These are phyloP conservation scores for Centroberyx gerrardi DNA, from an alignment of 2,797 vertebrate species.

Conservation along the genomic window DNA sequence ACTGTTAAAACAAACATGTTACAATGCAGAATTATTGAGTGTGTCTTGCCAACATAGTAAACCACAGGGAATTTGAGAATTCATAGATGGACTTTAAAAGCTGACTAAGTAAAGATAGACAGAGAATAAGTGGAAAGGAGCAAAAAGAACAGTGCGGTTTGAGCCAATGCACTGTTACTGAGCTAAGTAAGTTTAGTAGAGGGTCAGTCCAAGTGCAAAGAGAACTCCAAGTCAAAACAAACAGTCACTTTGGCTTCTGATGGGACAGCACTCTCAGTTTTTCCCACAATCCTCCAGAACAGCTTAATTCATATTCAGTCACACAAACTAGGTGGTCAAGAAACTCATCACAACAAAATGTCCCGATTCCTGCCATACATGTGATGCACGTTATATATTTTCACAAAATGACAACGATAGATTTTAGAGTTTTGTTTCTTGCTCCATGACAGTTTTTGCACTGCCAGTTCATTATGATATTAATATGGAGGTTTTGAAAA, in stretches of 20 bases:
- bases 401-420: slow-evolving; percentile 57
- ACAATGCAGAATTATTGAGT: slow-evolving; percentile 32
- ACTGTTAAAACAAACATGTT: slow-evolving; percentile 1
- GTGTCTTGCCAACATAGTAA: slow-evolving; percentile 44
- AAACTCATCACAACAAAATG: slow-evolving; percentile 65
- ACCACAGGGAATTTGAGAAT: slow-evolving; percentile 70
- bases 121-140: slow-evolving; percentile 56
- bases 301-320: slow-evolving; percentile 62
- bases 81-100: slow-evolving; percentile 77
- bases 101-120: slow-evolving; percentile 81
- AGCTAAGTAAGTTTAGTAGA: slow-evolving; percentile 69
- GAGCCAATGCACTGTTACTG: slow-evolving; percentile 72
- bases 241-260: slow-evolving; percentile 76
- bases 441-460: slow-evolving; percentile 38
- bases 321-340: slow-evolving; percentile 70
- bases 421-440: slow-evolving; percentile 55
- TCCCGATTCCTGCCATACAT: slow-evolving; percentile 42
- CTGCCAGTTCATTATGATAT: slow-evolving; percentile 55
- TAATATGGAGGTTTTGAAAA: slow-evolving; percentile 59
- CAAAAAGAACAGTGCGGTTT: slow-evolving; percentile 28
- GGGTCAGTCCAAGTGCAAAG: slow-evolving; percentile 80
- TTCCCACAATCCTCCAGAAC: slow-evolving; percentile 74
- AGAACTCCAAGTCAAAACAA: slow-evolving; percentile 83
- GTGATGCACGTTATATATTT: slow-evolving; percentile 55
- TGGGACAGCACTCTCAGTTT: slow-evolving; percentile 65